Evolutionary conservation across 2,113 vertebrate species (phyloP), one percentile per base, ranked within the genome.

Genomic region (Xiphophorus couchianus): DNA sequence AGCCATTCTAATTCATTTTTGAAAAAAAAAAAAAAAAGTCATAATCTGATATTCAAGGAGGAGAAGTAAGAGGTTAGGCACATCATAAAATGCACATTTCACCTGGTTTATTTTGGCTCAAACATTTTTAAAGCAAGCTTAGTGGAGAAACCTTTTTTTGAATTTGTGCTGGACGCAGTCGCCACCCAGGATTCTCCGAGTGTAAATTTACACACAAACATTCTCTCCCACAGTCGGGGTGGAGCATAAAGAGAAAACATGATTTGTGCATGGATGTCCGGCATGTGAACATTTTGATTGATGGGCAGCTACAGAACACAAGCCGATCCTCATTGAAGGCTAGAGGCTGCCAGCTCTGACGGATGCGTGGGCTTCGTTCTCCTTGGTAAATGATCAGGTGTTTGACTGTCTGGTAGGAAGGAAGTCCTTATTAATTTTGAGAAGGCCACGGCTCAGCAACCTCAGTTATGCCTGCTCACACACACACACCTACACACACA

Each of bases 371-470:
- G 90, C 86, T 88, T 86, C 35, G 89, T 91, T 90, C 78, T 89
- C 80, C 77, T 71, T 76, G 78, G 88, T 92, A 87, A 92, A 84
- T 88, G 90, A 91, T 92, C 90, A 92, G 92, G 89, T 91, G 92
- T 93, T 93, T 88, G 88, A 92, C 86, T 90, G 91, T 93, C 91
- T 93, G 92, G 88, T 82, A 92, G 92, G 91, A 94, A 94, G 93
- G 92, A 94, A 94, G 91, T 92, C 85, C 90, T 92, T 90, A 92
- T 91, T 92, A 92, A 93, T 85, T 84, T 89, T 80, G 74, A 91
- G 87, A 88, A 90, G 89, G 84, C 87, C 42, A 83, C 86, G 84
- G 83, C 86, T 87, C 81, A 90, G 88, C 88, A 92, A 91, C 90
- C 91, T 93, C 92, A 93, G 88, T 90, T 89, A 91, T 88, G 87